Evolutionary conservation across 37 sponge, comb jelly and placozoan genomes (phyloP).

Genomic region (Diacarnus erythraeanus): DNA sequence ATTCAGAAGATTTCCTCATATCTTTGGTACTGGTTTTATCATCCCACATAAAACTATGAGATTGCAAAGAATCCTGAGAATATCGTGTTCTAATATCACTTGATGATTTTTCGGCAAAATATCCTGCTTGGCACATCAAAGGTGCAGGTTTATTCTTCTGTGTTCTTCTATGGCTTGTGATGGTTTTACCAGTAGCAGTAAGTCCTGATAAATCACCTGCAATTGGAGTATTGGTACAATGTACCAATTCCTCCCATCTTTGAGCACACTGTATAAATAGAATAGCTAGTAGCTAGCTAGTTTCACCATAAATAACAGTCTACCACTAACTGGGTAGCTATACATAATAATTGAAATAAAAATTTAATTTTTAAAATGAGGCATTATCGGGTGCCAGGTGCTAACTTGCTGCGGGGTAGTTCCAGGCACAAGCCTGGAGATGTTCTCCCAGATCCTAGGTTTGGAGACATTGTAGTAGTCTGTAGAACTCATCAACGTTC

Average conservation of each 20-base stretch:
- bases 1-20: neutral
- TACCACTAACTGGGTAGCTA: neutral
- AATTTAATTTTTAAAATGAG: neutral
- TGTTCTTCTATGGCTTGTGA: slow-evolving; percentile 26
- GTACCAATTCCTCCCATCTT: slow-evolving; percentile 74
- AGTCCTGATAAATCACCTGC: slow-evolving; percentile 48
- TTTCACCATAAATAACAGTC: neutral
- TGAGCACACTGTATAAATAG: slow-evolving; percentile 47
- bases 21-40: neutral
- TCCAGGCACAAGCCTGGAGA: slow-evolving; percentile 73
- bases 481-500: slow-evolving; percentile 75
- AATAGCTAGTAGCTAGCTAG: neutral
- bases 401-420: slow-evolving; percentile 72
- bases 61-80: neutral
- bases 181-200: slow-evolving; percentile 67
- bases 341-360: neutral
- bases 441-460: slow-evolving; percentile 63
- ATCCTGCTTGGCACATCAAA: too few relatives aligned
- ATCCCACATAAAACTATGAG: neutral
- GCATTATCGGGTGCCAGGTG: neutral
- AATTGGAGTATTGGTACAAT: neutral
- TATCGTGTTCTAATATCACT: neutral
- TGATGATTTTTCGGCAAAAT: neutral
- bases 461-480: slow-evolving; percentile 47
- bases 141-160: slow-evolving; percentile 11